Percentiles rank a stretch among this genome's conserved stretches.
Evolutionary conservation across 2,888 invertebrate species (phyloP).

Genomic region (Chaetogeoica ovagalla): DNA sequence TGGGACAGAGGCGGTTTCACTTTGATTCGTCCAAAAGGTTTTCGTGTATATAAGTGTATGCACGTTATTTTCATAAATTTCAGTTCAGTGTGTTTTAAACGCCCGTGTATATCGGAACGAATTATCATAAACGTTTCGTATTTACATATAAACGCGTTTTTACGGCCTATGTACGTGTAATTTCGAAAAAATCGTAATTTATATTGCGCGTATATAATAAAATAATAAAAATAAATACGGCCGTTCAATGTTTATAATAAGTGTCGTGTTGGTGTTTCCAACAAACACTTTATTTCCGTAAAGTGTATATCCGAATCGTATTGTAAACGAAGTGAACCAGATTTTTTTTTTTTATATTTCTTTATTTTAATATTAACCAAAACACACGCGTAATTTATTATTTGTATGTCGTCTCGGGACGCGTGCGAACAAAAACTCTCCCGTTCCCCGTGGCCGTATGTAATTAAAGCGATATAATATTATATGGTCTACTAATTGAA

Average conservation of each 20-base stretch:
- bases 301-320: neutral
- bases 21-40: neutral
- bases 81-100: neutral
- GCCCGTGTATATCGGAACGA: neutral
- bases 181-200: neutral
- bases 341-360: neutral
- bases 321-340: neutral
- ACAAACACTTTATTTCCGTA: neutral
- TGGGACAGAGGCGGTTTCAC: neutral
- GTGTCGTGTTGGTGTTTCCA: neutral
- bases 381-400: too few relatives aligned
- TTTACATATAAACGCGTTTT: neutral
- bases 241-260: neutral
- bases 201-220: neutral
- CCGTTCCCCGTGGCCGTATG: too few relatives aligned
- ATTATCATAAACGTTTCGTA: neutral
- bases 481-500: too few relatives aligned
- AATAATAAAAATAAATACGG: neutral
- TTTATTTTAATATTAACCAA: neutral
- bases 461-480: too few relatives aligned
- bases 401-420: too few relatives aligned
- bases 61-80: conserved; percentile 1
- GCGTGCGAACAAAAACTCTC: too few relatives aligned
- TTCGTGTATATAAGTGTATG: neutral
- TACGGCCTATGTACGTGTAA: too few relatives aligned